A percentile compares a stretch with the other conserved stretches of the same genome.
Conservation (phyloP, 1,140 invertebrate genomes). For the Atopsyche davidsoni region DNA sequence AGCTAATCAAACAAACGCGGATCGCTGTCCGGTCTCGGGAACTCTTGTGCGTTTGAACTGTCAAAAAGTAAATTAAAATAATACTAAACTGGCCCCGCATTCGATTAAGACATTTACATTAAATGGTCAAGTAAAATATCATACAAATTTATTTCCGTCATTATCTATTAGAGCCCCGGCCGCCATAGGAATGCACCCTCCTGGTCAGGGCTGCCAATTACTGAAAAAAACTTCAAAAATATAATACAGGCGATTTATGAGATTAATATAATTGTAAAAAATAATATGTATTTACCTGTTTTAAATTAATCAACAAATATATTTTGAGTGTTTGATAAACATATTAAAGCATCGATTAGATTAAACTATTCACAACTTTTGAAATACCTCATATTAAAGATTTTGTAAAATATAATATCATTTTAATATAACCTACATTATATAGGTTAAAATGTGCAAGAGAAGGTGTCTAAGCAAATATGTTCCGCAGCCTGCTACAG, state of each 20-base stretch:
- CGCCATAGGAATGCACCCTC: not conserved
- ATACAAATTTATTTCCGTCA: slow-evolving; percentile 27
- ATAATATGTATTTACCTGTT: too few relatives aligned
- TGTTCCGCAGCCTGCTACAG: too few relatives aligned
- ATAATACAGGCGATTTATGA: too few relatives aligned
- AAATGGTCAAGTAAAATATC: slow-evolving; percentile 29
- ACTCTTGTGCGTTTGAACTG: not conserved
- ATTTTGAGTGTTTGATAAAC: not conserved
- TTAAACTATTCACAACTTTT: not conserved
- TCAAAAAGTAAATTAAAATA: not conserved
- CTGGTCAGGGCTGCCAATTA: not conserved
- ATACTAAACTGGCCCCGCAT: slow-evolving; percentile 5
- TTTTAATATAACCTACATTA: not conserved
- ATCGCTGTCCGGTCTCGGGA: too few relatives aligned
- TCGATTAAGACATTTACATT: slow-evolving; percentile 28
- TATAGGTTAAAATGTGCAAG: not conserved
- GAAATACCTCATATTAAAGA: not conserved
- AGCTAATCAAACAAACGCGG: too few relatives aligned
- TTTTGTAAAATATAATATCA: not conserved
- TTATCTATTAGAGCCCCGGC: slow-evolving; percentile 16
- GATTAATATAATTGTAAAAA: too few relatives aligned
- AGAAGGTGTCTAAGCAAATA: not conserved
- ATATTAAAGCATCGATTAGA: not conserved
- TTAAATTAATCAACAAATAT: too few relatives aligned
- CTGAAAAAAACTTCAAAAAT: not conserved